Evolutionary conservation across 2,888 invertebrate genomes (phyloP).

Genomic region (Pachycephus smyrnensis): DNA sequence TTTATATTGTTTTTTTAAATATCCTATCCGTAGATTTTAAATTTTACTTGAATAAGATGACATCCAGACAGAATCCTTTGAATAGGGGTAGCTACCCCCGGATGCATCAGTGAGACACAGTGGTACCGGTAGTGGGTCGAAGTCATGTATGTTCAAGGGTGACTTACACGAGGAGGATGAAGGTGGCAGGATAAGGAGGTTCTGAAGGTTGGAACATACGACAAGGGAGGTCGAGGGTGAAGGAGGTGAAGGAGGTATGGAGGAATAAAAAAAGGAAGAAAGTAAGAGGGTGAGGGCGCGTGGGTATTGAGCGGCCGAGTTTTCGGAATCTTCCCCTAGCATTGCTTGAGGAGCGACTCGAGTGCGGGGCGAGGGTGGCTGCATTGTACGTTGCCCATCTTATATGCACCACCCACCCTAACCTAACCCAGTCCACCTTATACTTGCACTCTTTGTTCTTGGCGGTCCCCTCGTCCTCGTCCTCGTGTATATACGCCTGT

Average conservation of each 20-base stretch:
- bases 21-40: background rate
- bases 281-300: constrained; percentile 42
- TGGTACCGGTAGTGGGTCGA: background rate
- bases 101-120: background rate
- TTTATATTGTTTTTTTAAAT: background rate
- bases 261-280: constrained; percentile 34
- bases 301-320: constrained; percentile 64
- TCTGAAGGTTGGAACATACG: constrained; percentile 14
- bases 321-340: constrained; percentile 58
- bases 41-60: background rate
- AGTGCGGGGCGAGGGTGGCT: constrained; percentile 62
- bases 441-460: constrained; percentile 65
- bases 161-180: background rate
- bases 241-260: constrained; percentile 23
- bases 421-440: constrained; percentile 57
- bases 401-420: constrained; percentile 64
- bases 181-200: background rate
- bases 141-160: background rate
- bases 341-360: constrained; percentile 63
- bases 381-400: constrained; percentile 66
- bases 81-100: background rate
- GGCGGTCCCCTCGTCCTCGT: constrained; percentile 48
- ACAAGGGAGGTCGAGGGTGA: constrained; percentile 16
- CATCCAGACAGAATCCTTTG: background rate
- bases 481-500: constrained; percentile 47